phyloP scores from a whole-genome alignment of 2,888 invertebrate genomes.

The Shargacucullia verbasci region DNA sequence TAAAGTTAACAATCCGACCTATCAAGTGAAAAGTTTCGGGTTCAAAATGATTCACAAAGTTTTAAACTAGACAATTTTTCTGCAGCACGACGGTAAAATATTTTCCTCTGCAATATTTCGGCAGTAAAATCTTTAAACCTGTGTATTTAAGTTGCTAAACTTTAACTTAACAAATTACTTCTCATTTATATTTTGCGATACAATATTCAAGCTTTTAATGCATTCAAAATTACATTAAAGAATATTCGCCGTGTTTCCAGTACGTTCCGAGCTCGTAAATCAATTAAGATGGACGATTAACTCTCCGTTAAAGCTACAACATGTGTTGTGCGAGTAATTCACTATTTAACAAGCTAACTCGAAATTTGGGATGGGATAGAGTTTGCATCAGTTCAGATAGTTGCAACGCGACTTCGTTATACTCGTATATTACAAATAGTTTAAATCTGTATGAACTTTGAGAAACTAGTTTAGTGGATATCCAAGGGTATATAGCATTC shows the following conservation, averaged over 20 bases:
- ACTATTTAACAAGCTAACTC: not conserved
- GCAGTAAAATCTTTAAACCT: too few species aligned
- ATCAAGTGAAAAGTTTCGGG: too few species aligned
- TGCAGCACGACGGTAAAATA: too few species aligned
- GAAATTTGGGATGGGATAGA: not conserved
- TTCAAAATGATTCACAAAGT: too few species aligned
- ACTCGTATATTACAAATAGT: not conserved
- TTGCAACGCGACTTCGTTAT: not conserved
- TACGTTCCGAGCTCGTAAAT: conserved; percentile 4
- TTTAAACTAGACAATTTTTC: too few species aligned
- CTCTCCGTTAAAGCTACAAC: not conserved
- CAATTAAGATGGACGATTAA: conserved; percentile 10
- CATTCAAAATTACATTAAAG: not conserved
- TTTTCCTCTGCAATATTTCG: too few species aligned
- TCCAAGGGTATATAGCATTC: too few species aligned
- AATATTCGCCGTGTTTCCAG: not conserved
- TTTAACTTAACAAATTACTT: too few species aligned
- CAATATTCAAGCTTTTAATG: not conserved
- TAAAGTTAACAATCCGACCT: too few species aligned
- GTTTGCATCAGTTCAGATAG: not conserved
- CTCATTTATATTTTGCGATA: not conserved
- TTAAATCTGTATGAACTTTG: too few species aligned
- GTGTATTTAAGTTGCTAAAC: too few species aligned
- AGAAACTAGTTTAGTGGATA: too few species aligned
- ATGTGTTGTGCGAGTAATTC: not conserved